Conservation (phyloP, 2,888 invertebrate genomes). For the Gerris lacustris region DNA sequence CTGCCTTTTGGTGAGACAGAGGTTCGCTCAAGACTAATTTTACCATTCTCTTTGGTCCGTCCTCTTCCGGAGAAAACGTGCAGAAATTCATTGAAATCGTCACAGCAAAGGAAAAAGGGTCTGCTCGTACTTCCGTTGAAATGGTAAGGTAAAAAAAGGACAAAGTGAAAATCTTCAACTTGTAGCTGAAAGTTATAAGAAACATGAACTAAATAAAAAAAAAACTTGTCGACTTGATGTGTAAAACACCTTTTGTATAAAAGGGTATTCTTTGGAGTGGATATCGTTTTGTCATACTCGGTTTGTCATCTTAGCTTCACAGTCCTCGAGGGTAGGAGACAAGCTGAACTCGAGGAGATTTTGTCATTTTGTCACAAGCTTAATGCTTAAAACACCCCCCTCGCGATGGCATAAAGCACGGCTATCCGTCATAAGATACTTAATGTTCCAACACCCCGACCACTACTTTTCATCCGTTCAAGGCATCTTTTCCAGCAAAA, state of each 20-base stretch:
- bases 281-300: conserved; percentile 3
- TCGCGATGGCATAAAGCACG: background rate
- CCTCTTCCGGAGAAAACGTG: no score
- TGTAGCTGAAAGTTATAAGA: no score
- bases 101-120: no score
- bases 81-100: no score
- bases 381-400: background rate
- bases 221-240: no score
- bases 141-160: no score
- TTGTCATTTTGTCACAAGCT: background rate
- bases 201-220: no score
- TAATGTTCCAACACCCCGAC: background rate
- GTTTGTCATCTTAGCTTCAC: background rate
- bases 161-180: no score
- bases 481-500: background rate
- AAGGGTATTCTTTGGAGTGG: background rate
- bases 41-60: no score
- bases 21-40: no score
- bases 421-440: background rate
- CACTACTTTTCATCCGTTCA: background rate
- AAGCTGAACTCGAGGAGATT: background rate
- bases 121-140: no score
- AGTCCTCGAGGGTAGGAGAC: background rate
- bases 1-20: background rate
- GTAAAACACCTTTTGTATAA: background rate